These are phyloP conservation scores for Otolemur crassicaudatus DNA, from an alignment of 2,797 vertebrate genomes.

Conservation along the genomic window DNA sequence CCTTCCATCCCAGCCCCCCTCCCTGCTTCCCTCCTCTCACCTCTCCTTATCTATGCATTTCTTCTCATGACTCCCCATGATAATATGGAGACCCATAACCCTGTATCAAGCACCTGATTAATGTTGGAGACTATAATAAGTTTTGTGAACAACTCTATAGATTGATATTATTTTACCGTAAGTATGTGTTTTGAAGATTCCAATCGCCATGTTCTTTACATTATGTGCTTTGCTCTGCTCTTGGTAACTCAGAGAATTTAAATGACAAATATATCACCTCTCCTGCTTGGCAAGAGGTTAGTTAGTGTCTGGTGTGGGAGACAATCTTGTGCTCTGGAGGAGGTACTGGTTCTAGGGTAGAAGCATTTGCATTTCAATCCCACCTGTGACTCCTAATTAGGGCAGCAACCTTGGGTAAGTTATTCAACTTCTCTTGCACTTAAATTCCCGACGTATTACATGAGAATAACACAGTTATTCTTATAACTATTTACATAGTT, in stretches of 20 bases:
- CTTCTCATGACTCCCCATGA: background rate
- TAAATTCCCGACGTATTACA: background rate
- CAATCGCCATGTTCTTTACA: background rate
- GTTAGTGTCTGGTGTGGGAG: background rate
- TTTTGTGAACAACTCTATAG: background rate
- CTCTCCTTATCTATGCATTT: background rate
- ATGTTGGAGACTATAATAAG: background rate
- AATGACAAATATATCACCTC: background rate
- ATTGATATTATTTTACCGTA: background rate
- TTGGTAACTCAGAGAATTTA: background rate
- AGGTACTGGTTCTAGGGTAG: background rate
- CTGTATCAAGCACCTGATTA: background rate
- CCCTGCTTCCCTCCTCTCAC: background rate
- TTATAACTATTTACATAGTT: background rate
- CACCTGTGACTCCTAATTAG: background rate
- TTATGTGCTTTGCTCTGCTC: background rate
- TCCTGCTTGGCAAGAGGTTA: background rate
- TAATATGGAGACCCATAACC: background rate
- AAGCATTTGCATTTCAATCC: background rate
- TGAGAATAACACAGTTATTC: background rate
- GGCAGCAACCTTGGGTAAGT: background rate
- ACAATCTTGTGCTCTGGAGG: background rate
- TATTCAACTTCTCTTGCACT: background rate
- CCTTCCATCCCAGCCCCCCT: background rate
- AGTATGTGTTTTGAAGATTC: background rate